Percentiles rank a stretch among this genome's conserved stretches.
phyloP scores from a whole-genome alignment of 2,113 vertebrate genomes.

The Pachypanchax playfairii region DNA sequence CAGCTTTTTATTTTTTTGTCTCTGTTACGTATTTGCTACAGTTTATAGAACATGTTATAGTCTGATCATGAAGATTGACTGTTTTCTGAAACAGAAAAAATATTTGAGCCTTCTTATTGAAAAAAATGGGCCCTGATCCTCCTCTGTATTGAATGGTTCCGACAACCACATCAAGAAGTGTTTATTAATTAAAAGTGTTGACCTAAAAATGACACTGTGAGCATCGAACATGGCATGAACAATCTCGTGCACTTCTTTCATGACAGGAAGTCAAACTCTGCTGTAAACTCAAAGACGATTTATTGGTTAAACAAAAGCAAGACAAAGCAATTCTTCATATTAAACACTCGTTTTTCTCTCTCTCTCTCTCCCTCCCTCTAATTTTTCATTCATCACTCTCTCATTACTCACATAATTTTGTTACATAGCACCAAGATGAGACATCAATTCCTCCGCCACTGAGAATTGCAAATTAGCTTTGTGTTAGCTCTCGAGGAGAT shows the following conservation, averaged over 20 bases:
- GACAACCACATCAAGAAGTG: no score
- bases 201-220: not conserved
- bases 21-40: no score
- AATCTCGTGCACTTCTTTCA: constrained; percentile 3
- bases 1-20: no score
- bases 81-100: no score
- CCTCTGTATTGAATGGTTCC: no score
- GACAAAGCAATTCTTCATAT: constrained; percentile 44
- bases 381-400: constrained; percentile 27
- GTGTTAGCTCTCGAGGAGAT: constrained; percentile 71
- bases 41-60: no score
- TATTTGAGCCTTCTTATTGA: no score
- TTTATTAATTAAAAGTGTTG: no score
- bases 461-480: constrained; percentile 77
- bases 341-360: constrained; percentile 23
- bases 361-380: constrained; percentile 8
- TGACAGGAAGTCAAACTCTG: constrained; percentile 23
- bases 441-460: constrained; percentile 67
- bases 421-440: constrained; percentile 73
- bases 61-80: no score
- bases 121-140: no score
- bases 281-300: constrained; percentile 12
- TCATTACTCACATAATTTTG: constrained; percentile 69
- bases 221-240: not conserved
- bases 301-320: constrained; percentile 49